Conservation (phyloP, 2,888 invertebrate genomes). For the Pyrgus malvae region DNA sequence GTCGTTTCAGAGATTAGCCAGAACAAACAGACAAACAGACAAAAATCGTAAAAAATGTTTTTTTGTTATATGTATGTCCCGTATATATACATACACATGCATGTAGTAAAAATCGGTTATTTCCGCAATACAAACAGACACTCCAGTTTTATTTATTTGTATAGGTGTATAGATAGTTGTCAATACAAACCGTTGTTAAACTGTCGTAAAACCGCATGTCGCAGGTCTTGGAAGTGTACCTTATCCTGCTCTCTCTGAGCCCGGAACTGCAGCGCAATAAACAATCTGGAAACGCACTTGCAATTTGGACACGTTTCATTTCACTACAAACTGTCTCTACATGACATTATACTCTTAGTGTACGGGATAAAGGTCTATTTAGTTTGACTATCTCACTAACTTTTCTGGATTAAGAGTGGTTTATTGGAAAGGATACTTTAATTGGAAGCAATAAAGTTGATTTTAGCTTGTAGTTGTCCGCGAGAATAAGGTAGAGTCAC, state of each 20-base stretch:
- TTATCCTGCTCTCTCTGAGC: constrained; percentile 11
- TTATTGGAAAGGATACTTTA: not conserved
- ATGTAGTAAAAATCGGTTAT: no score
- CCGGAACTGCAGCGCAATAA: constrained; percentile 26
- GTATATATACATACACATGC: no score
- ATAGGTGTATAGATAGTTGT: no score
- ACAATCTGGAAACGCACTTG: constrained; percentile 25
- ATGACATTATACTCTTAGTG: constrained; percentile 5
- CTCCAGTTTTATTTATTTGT: no score
- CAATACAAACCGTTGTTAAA: no score
- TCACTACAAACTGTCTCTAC: not conserved
- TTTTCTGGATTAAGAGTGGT: not conserved
- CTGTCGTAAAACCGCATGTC: not conserved
- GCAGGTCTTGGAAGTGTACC: constrained; percentile 8
- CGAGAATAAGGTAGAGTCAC: constrained; percentile 1
- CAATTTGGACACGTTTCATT: constrained; percentile 27
- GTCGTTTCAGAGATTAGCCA: no score
- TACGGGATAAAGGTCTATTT: constrained; percentile 4
- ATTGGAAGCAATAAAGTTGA: not conserved
- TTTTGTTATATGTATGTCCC: no score
- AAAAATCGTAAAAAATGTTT: no score
- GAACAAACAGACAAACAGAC: no score
- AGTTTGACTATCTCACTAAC: not conserved
- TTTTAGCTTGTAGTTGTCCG: not conserved
- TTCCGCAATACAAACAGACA: no score